Conservation (phyloP, 2,797 vertebrate genomes). For the Protosalanx chinensis region DNA sequence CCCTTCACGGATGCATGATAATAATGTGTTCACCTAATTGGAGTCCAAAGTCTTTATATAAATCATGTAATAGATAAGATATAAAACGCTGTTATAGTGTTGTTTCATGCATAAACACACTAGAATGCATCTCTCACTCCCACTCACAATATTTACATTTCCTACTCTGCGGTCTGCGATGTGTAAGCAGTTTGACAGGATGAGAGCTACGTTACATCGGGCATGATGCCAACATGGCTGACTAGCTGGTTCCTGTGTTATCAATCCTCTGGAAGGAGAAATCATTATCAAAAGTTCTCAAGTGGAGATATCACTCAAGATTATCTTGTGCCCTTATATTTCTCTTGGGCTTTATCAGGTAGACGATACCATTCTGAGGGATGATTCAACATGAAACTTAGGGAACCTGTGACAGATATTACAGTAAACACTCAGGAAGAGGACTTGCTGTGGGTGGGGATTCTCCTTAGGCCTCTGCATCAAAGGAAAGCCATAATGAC, state of each 20-base stretch:
- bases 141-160: conserved; percentile 52
- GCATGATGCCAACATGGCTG: not conserved
- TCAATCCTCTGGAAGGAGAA: not conserved
- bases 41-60: too few relatives aligned
- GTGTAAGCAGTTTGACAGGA: conserved; percentile 36
- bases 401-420: conserved; percentile 56
- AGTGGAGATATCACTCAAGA: not conserved
- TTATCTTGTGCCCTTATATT: not conserved
- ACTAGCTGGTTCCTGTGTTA: conserved; percentile 5
- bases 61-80: not conserved
- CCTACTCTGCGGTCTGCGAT: conserved; percentile 49
- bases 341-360: conserved; percentile 21
- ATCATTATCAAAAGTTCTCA: not conserved
- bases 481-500: conserved; percentile 52
- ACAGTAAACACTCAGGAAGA: conserved; percentile 74
- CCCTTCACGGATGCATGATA: too few relatives aligned
- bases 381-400: conserved; percentile 49
- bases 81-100: not conserved
- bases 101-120: not conserved
- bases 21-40: too few relatives aligned
- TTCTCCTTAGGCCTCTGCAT: conserved; percentile 56
- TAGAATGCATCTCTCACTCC: not conserved
- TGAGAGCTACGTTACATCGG: conserved; percentile 12
- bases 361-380: conserved; percentile 29
- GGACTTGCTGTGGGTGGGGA: conserved; percentile 70